Percentiles rank a stretch among this genome's conserved stretches.
phyloP scores from a whole-genome alignment of 1,140 invertebrate genomes.

The Batillaria attramentaria region DNA sequence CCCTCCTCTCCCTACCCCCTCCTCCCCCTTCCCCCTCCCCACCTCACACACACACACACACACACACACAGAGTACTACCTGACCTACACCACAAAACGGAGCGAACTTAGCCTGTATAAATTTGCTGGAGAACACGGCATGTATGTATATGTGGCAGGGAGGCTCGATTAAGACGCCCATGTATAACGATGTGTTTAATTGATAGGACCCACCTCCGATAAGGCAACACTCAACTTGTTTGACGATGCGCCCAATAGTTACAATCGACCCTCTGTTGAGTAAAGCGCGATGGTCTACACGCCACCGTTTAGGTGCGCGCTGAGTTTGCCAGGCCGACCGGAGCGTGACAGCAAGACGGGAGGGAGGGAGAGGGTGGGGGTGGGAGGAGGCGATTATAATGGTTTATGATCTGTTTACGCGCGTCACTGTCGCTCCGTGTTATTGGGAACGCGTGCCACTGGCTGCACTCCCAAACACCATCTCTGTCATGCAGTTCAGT shows the following conservation, averaged over 20 bases:
- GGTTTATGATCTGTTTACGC: conserved; percentile 21
- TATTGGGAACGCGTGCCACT: conserved; percentile 15
- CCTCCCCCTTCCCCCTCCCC: no score
- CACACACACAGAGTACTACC: no score
- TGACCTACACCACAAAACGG: no score
- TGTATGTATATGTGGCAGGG: no score
- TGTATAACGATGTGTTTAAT: conserved; percentile 12
- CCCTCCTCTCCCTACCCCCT: no score
- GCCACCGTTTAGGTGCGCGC: background rate
- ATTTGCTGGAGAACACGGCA: no score
- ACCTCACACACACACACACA: no score
- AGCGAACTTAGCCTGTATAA: no score
- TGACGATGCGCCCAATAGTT: background rate
- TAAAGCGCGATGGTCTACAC: background rate
- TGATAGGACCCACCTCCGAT: background rate
- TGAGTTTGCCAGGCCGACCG: no score
- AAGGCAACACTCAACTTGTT: background rate
- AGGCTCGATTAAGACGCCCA: no score
- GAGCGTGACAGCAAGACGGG: background rate
- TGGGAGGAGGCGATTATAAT: background rate
- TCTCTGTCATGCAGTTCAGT: conserved; percentile 1
- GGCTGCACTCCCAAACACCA: background rate
- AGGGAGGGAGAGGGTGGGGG: background rate
- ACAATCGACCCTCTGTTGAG: background rate
- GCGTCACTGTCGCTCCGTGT: background rate